phyloP scores from a whole-genome alignment of 2,888 invertebrate genomes.

The Cheilosia variabilis region DNA sequence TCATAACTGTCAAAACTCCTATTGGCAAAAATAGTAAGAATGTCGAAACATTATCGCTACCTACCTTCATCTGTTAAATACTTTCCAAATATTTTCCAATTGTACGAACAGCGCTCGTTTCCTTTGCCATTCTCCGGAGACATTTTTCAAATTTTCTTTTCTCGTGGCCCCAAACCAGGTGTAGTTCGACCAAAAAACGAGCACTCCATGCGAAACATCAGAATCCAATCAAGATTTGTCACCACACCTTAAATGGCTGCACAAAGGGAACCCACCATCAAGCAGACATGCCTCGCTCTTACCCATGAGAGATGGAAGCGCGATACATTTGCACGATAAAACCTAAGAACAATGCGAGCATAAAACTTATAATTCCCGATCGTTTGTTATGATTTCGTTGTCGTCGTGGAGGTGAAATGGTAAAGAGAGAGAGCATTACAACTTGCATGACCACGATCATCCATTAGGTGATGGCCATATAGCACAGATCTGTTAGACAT shows the following conservation, averaged over 20 bases:
- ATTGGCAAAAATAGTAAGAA: too few relatives aligned
- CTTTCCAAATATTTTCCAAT: neutral
- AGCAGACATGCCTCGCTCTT: slow-evolving; percentile 11
- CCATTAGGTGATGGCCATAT: slow-evolving; percentile 64
- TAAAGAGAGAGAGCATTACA: slow-evolving; percentile 19
- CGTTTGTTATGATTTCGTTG: slow-evolving; percentile 45
- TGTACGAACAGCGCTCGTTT: neutral
- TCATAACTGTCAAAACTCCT: too few relatives aligned
- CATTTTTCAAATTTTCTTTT: slow-evolving; percentile 12
- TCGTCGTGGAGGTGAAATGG: slow-evolving; percentile 17
- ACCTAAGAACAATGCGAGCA: slow-evolving; percentile 51
- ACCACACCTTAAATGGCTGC: slow-evolving; percentile 63
- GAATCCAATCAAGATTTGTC: slow-evolving; percentile 67
- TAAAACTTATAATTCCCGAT: slow-evolving; percentile 51
- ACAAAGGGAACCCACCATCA: slow-evolving; percentile 29
- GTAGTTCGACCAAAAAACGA: slow-evolving; percentile 8
- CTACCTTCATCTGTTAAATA: neutral
- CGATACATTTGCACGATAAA: slow-evolving; percentile 48
- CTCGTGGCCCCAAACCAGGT: neutral
- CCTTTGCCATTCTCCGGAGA: neutral
- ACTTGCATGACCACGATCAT: slow-evolving; percentile 56
- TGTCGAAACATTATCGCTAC: neutral
- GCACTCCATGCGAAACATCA: slow-evolving; percentile 41
- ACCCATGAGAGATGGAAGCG: slow-evolving; percentile 38
- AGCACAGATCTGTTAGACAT: slow-evolving; percentile 41